A percentile compares a stretch with the other conserved stretches of the same genome.
These are phyloP conservation scores for Sylvilagus floridanus DNA, from an alignment of 2,797 vertebrate genomes.

Conservation along the genomic window DNA sequence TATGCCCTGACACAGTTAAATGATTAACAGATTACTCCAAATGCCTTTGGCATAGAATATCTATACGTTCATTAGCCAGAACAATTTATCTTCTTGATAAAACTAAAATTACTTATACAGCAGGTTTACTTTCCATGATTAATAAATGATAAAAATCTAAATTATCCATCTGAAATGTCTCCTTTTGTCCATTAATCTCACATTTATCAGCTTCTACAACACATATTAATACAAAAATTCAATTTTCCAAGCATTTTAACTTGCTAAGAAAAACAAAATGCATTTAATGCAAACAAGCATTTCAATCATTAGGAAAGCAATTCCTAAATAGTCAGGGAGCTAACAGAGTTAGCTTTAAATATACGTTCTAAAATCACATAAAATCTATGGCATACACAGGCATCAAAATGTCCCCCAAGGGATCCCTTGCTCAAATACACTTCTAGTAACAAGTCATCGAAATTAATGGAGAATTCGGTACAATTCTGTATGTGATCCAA, in stretches of 20 bases:
- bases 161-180: constrained; percentile 90
- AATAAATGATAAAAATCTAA: constrained; percentile 91
- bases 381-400: constrained; percentile 15
- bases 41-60: constrained; percentile 90
- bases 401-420: not conserved
- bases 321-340: constrained; percentile 68
- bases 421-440: constrained; percentile 54
- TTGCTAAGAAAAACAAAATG: constrained; percentile 81
- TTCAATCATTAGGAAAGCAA: constrained; percentile 70
- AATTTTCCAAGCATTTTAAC: constrained; percentile 86
- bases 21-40: constrained; percentile 89
- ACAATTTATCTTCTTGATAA: constrained; percentile 91
- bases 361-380: constrained; percentile 66
- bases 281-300: constrained; percentile 74
- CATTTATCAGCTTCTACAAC: constrained; percentile 87
- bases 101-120: constrained; percentile 91
- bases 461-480: constrained; percentile 72
- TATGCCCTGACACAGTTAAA: constrained; percentile 91
- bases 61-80: constrained; percentile 89
- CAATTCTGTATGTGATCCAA: constrained; percentile 58
- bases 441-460: constrained; percentile 70
- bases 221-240: constrained; percentile 85
- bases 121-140: constrained; percentile 90
- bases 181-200: constrained; percentile 88
- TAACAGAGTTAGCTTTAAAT: constrained; percentile 77